Base-by-base conservation (phyloP, 2,113 vertebrate species). In the Morone chrysops region DNA sequence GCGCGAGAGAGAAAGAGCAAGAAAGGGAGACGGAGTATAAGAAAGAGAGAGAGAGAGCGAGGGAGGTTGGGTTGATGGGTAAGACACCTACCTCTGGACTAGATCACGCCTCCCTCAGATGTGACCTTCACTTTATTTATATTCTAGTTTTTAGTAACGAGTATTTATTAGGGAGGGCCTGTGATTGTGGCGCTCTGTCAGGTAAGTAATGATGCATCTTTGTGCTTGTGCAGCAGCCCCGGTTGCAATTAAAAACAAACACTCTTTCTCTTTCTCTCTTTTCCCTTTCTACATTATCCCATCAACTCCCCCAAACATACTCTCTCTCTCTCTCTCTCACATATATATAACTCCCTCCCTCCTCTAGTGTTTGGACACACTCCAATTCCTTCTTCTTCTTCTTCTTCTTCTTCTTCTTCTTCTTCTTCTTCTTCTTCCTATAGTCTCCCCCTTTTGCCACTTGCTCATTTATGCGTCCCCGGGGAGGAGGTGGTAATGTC, bases 61-160 rank as follows among this genome's bases (percentile, higher is more conserved):
- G 48, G 70, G 83, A 90, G 87, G 81, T 17, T 77, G 88, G 79
- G 86, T 77, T 90, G 90, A 90, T 73, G 87, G 87, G 82, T 82
- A 80, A 82, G 90, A 89, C 89, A 90, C 85, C 87, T 90, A 87
- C 80, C 87, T 80, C 80, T 87, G 84, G 87, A 90, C 88, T 83
- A 72, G 84, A 90, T 93, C 92, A 87, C 86, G 53, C 84, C 90
- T 93, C 76, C 88, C 83, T 90, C 78, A 82, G 90, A 92, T 78
- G 79, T 93, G 94, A 95, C 93, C 94, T 94, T 94, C 90, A 90
- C 80, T 87, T 91, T 94, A 91, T 93, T 93, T 92, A 88, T 92
- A 90, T 89, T 90, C 75, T 25, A 70, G 67, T 88, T 91, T 90
- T 94, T 86, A 82, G 89, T 92, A 89, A 91, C 47, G 68, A 89